A percentile compares a stretch with the other conserved stretches of the same genome.
Evolutionary conservation across 2,113 vertebrate species (phyloP).

Genomic region (Pogonocichla stellata): DNA sequence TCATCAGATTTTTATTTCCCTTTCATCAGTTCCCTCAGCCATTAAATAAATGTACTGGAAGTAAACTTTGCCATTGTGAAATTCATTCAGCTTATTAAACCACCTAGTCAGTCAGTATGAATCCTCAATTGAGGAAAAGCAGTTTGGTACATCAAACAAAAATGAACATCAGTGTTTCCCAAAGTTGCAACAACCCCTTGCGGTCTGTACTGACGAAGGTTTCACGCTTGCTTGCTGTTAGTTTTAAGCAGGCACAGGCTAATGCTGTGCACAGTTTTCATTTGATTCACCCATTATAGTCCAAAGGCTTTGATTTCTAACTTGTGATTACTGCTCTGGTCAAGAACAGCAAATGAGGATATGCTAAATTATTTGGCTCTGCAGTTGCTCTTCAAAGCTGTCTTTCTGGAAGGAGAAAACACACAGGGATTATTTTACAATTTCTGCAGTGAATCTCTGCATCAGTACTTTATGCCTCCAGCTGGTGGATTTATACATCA

Average conservation of each 20-base stretch:
- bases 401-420: background rate
- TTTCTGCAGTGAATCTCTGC: slow-evolving; percentile 24
- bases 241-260: slow-evolving; percentile 8
- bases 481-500: slow-evolving; percentile 9
- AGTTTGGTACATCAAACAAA: slow-evolving; percentile 28
- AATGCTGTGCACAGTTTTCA: slow-evolving; percentile 17
- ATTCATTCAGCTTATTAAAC: slow-evolving; percentile 59
- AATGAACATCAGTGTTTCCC: slow-evolving; percentile 7
- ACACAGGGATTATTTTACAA: slow-evolving; percentile 16
- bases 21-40: slow-evolving; percentile 49
- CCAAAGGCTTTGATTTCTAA: slow-evolving; percentile 39
- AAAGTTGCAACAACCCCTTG: slow-evolving; percentile 32
- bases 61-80: slow-evolving; percentile 38
- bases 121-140: slow-evolving; percentile 16
- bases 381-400: slow-evolving; percentile 34
- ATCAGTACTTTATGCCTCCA: slow-evolving; percentile 12
- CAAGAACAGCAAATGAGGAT: slow-evolving; percentile 32
- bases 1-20: slow-evolving; percentile 55
- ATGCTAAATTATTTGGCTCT: slow-evolving; percentile 35
- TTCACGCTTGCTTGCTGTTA: background rate
- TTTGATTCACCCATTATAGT: slow-evolving; percentile 36
- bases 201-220: background rate
- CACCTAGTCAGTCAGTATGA: slow-evolving; percentile 27
- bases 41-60: slow-evolving; percentile 53
- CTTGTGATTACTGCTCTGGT: slow-evolving; percentile 39